These are phyloP conservation scores for Larimichthys crocea DNA, from an alignment of 2,113 vertebrate species.

Conservation along the genomic window DNA sequence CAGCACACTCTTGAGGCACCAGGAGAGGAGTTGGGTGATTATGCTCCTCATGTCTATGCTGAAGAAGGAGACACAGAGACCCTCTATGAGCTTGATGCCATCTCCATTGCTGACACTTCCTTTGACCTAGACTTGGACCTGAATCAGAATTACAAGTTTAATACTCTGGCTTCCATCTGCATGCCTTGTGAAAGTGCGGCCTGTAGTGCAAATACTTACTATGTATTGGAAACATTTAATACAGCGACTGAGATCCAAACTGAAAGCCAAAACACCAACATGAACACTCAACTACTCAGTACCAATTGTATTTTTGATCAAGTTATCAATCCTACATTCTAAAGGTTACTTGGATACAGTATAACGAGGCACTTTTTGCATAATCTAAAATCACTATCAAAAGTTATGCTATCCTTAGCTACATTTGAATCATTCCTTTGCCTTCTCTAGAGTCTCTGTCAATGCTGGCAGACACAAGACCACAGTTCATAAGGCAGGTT, in stretches of 20 bases:
- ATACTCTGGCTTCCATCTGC: conserved; percentile 61
- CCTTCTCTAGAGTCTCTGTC: not conserved
- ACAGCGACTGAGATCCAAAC: not conserved
- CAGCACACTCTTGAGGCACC: conserved; percentile 3
- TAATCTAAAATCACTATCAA: too few species aligned
- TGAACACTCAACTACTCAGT: not conserved
- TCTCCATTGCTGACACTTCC: conserved; percentile 66
- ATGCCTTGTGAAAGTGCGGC: conserved; percentile 11
- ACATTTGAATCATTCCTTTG: not conserved
- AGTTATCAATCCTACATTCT: not conserved
- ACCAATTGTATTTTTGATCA: not conserved
- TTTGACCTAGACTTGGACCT: conserved; percentile 59
- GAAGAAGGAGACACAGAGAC: conserved; percentile 57
- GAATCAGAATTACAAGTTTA: conserved; percentile 62
- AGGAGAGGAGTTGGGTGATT: conserved; percentile 53
- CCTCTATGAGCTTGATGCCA: conserved; percentile 56
- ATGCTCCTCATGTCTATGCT: conserved; percentile 65
- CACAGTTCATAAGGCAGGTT: not conserved
- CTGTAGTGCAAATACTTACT: not conserved
- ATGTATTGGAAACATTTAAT: not conserved
- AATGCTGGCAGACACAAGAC: not conserved
- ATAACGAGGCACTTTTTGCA: not conserved
- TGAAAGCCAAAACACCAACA: not conserved
- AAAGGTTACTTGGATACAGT: not conserved
- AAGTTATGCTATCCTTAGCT: not conserved